Percentiles rank a stretch among this genome's conserved stretches.
These are phyloP conservation scores for Hippoglossus hippoglossus DNA, from an alignment of 2,797 vertebrate genomes.

Conservation along the genomic window DNA sequence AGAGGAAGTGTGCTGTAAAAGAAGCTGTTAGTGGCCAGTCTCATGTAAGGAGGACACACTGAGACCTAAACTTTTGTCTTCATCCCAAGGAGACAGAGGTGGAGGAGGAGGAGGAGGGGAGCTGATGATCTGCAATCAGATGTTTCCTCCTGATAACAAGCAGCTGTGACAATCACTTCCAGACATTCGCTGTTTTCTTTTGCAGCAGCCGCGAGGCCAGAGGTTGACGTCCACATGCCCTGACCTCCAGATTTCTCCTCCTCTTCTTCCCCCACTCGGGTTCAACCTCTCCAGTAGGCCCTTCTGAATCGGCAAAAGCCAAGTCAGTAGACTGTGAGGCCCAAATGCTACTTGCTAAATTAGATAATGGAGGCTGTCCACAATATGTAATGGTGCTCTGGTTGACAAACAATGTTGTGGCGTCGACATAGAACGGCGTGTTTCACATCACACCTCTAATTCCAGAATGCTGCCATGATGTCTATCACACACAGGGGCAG, in stretches of 20 bases:
- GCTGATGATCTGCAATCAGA: slow-evolving; percentile 75
- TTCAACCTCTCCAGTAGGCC: slow-evolving; percentile 35
- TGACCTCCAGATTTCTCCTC: slow-evolving; percentile 34
- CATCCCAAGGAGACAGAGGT: slow-evolving; percentile 24
- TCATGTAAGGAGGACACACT: slow-evolving; percentile 53
- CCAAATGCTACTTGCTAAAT: slow-evolving; percentile 80
- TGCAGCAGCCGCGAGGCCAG: slow-evolving; percentile 44
- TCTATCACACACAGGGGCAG: not conserved
- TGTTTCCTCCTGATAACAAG: slow-evolving; percentile 80
- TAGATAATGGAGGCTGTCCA: slow-evolving; percentile 64
- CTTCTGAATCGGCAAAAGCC: slow-evolving; percentile 29
- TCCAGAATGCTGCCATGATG: not conserved
- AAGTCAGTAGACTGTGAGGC: slow-evolving; percentile 71
- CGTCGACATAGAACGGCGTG: slow-evolving; percentile 27
- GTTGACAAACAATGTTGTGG: slow-evolving; percentile 61
- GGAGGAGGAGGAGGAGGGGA: slow-evolving; percentile 32
- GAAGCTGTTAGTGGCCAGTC: slow-evolving; percentile 57
- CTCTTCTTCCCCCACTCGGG: not conserved
- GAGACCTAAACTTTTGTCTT: slow-evolving; percentile 64
- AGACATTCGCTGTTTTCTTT: slow-evolving; percentile 55
- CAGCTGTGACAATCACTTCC: slow-evolving; percentile 76
- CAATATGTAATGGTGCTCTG: slow-evolving; percentile 58
- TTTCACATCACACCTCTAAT: not conserved
- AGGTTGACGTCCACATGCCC: slow-evolving; percentile 55
- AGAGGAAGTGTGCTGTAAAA: slow-evolving; percentile 69